Evolutionary conservation across 2,888 invertebrate species (phyloP), one percentile per base, ranked within the genome.

Genomic region (Xanthostigma xanthostigma): DNA sequence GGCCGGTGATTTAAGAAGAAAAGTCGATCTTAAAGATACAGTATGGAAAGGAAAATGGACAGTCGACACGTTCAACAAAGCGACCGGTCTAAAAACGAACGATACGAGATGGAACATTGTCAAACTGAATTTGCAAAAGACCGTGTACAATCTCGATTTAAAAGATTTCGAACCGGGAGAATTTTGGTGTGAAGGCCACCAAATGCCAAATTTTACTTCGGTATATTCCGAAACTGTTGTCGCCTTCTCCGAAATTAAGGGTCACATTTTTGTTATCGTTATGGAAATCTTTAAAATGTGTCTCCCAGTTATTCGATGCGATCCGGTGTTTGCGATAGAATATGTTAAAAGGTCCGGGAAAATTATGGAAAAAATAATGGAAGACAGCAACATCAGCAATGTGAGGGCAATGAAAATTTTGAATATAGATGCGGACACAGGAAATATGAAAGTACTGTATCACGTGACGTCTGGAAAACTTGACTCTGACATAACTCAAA

Each of bases 171-270:
- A 70, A 50, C 71, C 77, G 1, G 78, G 78, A 1, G 69, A 75
- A 53, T 81, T 81, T 59, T 80, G 79, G 78, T 81, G 81, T 59
- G 75, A 77, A 62, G 77, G 74, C 1, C 74, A 76, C 54, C 59
- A 60, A 1, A 68, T 73, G 5, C 65, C 64, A 49, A 65, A 72
- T 51, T 73, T 76, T 56, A 62, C 69, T n/a, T 58, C 72, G 14
- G 59, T 77, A 13, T 56, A 60, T 48, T 73, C 78, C 0, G 61
- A 71, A 10, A 73, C 63, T 59, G 62, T 79, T 34, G 61, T 78
- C 27, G 75, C 75, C 0, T 70, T 69, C 11, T 62, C 61, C 49
- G 52, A 60, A 13, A 55, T 52, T 2, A 58, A 58, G 13, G 62
- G 64, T 1, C 60, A 63, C 50, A 54, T 58, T 2, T 68, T 62